Conservation (phyloP, 2,888 invertebrate species). For the Noctua pronuba region DNA sequence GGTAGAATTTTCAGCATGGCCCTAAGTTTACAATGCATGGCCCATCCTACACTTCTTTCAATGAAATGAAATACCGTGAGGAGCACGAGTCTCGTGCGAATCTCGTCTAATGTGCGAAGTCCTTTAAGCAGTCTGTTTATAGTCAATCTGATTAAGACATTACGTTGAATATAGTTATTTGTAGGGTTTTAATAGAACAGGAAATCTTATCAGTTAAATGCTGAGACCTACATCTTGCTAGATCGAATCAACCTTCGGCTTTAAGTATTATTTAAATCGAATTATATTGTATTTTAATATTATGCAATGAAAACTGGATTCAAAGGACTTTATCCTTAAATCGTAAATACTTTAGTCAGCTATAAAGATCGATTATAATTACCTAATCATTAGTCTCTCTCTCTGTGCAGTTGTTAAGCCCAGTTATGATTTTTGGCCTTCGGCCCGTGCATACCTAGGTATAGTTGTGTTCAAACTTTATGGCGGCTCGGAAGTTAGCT, state of each 20-base stretch:
- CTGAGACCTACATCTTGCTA: constrained; percentile 45
- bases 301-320: background rate
- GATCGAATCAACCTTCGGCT: constrained; percentile 7
- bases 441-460: too few species aligned
- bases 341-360: background rate
- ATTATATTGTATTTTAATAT: constrained; percentile 22
- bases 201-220: constrained; percentile 35
- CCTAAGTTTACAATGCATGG: background rate
- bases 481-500: too few species aligned
- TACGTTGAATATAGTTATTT: constrained; percentile 32
- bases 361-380: background rate
- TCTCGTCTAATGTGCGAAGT: background rate
- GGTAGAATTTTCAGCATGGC: background rate
- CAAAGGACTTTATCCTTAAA: constrained; percentile 12
- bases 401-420: background rate
- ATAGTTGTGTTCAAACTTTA: too few species aligned
- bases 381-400: background rate
- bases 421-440: background rate
- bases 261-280: background rate
- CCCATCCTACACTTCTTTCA: background rate
- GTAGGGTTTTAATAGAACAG: constrained; percentile 36
- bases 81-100: too few species aligned
- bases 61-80: background rate
- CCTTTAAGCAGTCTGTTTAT: constrained; percentile 13
- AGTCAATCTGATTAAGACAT: constrained; percentile 28